Conservation (phyloP, 2,797 vertebrate genomes). For the Cetoscarus ocellatus region DNA sequence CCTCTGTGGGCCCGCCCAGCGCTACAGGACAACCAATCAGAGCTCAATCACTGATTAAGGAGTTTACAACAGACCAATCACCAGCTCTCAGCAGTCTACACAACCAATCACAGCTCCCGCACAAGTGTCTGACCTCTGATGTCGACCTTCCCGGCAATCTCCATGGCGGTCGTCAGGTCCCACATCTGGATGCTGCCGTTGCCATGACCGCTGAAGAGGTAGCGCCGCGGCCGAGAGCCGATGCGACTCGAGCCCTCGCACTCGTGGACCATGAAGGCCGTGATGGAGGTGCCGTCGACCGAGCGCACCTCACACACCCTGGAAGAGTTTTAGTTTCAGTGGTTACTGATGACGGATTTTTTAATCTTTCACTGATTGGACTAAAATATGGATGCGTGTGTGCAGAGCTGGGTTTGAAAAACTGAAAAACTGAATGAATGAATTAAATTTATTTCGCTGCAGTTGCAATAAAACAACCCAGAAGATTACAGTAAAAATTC, state of each 20-base stretch:
- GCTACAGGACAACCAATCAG: conserved; percentile 66
- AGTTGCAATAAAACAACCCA: no score
- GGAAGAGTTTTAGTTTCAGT: not conserved
- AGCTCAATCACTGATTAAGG: conserved; percentile 1
- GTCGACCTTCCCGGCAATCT: conserved; percentile 87
- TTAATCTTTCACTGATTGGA: no score
- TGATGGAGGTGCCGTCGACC: conserved; percentile 89
- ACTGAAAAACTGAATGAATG: no score
- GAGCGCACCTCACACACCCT: conserved; percentile 93
- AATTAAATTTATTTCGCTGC: no score
- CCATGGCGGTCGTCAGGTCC: conserved; percentile 95
- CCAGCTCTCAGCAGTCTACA: not conserved
- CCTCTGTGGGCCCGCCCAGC: conserved; percentile 88
- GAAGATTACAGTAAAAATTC: no score
- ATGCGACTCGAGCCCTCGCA: conserved; percentile 94
- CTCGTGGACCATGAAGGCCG: conserved; percentile 92
- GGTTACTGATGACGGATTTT: no score
- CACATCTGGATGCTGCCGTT: conserved; percentile 96
- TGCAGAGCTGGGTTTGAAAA: no score
- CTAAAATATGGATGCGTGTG: no score
- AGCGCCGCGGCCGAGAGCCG: conserved; percentile 89
- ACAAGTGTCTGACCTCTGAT: conserved; percentile 75
- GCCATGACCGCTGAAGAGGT: conserved; percentile 92
- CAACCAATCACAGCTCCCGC: not conserved
- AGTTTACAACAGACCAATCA: conserved; percentile 11